Conservation (phyloP, 2,797 vertebrate genomes). For the Lophura swinhoii region DNA sequence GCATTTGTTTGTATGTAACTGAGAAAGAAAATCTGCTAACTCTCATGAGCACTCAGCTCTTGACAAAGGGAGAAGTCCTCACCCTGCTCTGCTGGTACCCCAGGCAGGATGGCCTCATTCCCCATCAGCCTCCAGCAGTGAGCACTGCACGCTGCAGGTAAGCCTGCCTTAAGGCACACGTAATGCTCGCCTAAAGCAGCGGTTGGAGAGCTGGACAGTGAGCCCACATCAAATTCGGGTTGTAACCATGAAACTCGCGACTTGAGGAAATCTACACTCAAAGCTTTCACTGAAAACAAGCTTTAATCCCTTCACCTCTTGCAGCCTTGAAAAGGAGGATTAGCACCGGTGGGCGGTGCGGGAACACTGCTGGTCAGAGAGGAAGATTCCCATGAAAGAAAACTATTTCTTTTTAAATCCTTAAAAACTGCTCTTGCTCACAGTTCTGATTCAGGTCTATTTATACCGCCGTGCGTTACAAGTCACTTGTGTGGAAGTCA, state of each 20-base stretch:
- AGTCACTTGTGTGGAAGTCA: background rate
- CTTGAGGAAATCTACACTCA: fast-evolving
- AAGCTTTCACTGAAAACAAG: background rate
- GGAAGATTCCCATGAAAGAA: background rate
- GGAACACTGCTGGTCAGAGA: background rate
- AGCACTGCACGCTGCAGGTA: background rate
- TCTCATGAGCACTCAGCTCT: fast-evolving
- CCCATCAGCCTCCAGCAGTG: fast-evolving
- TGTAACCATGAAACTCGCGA: background rate
- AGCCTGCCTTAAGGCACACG: background rate
- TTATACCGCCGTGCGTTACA: background rate
- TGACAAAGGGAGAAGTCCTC: background rate
- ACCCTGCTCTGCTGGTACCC: background rate
- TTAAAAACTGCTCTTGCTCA: background rate
- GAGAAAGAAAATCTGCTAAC: background rate
- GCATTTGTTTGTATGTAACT: background rate
- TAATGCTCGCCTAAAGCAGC: background rate
- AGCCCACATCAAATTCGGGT: fast-evolving
- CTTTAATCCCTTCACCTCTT: background rate
- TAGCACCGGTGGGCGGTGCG: background rate
- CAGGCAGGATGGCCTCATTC: background rate
- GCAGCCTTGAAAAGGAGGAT: background rate
- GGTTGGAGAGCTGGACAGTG: background rate
- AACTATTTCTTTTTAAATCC: background rate
- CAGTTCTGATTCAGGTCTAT: background rate